phyloP scores from a whole-genome alignment of 2,888 invertebrate species.

The Himalopsyche japonica region DNA sequence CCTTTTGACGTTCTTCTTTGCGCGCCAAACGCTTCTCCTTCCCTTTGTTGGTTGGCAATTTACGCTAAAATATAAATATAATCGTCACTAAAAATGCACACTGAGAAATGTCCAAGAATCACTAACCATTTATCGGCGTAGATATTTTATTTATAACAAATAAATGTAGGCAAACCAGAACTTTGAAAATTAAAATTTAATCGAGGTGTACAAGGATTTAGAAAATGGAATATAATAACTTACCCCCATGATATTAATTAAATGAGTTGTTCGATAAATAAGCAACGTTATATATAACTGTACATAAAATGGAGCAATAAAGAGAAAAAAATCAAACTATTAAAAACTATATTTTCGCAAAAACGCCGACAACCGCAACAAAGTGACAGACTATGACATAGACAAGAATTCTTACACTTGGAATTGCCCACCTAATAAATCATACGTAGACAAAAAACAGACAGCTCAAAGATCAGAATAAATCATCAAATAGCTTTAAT shows the following conservation, averaged over 20 bases:
- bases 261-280: not conserved
- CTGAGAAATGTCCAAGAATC: not conserved
- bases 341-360: not conserved
- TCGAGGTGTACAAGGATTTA: not conserved
- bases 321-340: not conserved
- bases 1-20: slow-evolving; percentile 63
- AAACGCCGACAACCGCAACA: not conserved
- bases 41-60: slow-evolving; percentile 51
- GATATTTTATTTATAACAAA: not conserved
- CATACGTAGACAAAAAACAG: too few species aligned
- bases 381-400: not conserved
- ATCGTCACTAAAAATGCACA: not conserved
- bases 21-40: slow-evolving; percentile 66
- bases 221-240: not conserved
- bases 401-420: too few species aligned
- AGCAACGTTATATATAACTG: not conserved
- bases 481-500: too few species aligned
- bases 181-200: not conserved
- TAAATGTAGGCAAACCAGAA: not conserved
- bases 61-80: slow-evolving; percentile 21
- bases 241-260: not conserved
- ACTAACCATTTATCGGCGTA: not conserved
- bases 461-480: too few species aligned
- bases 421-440: not conserved
- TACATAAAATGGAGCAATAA: not conserved